These are phyloP conservation scores for Sturmia bella DNA, from an alignment of 2,888 invertebrate species.

Conservation along the genomic window DNA sequence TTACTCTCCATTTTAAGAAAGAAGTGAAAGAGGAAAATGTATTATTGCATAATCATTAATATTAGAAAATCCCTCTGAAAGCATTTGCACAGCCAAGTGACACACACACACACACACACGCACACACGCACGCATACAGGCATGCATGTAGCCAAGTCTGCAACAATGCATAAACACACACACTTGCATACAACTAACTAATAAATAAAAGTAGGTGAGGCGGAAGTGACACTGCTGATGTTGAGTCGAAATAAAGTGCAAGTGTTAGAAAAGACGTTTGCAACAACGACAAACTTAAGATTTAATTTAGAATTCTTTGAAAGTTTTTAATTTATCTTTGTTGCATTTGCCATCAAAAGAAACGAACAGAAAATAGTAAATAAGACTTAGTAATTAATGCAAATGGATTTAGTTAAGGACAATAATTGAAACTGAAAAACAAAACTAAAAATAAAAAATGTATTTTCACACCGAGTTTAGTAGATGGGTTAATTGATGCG, in stretches of 20 bases:
- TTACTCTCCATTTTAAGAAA: constrained; percentile 22
- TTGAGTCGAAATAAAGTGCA: constrained; percentile 39
- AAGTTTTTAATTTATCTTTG: constrained; percentile 53
- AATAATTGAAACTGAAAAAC: constrained; percentile 50
- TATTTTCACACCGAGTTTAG: too few species aligned
- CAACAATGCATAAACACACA: too few species aligned
- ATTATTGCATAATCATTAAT: constrained; percentile 60
- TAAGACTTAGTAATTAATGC: constrained; percentile 43
- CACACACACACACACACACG: too few species aligned
- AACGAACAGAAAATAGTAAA: constrained; percentile 38
- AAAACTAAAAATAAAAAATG: background rate
- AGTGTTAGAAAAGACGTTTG: constrained; percentile 47
- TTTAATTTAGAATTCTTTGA: constrained; percentile 62
- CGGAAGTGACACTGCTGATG: constrained; percentile 63
- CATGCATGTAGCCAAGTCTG: too few species aligned
- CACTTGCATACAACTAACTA: constrained; percentile 47
- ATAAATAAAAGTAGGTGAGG: constrained; percentile 68
- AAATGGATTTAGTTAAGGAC: constrained; percentile 50
- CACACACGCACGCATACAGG: too few species aligned
- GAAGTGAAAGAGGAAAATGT: constrained; percentile 2
- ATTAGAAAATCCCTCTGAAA: constrained; percentile 31
- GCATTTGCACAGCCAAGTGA: constrained; percentile 27
- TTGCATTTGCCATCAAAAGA: constrained; percentile 12
- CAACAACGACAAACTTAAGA: constrained; percentile 42
- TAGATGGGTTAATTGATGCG: too few species aligned